Evolutionary conservation across 2,113 vertebrate species (phyloP), one percentile per base, ranked within the genome.

Genomic region (Albula glossodonta): DNA sequence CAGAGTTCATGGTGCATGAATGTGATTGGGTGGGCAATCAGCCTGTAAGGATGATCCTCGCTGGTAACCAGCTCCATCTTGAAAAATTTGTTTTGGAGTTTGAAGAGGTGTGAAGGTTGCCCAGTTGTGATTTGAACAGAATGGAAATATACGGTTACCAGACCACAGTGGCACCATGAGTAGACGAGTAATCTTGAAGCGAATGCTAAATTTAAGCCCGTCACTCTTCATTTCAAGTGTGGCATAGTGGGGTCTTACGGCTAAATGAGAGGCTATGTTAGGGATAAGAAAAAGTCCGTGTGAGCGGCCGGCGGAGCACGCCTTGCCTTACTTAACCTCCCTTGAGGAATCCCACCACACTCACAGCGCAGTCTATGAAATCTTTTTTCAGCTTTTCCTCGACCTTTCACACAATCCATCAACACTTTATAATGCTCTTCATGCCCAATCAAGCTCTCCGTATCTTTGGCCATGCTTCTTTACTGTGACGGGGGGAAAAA

Each of bases 381-480:
- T 51, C 60, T 83, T 10, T n/a, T 19, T 79, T 83, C 50, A 83
- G n/a, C 49, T 12, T 83, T 83, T 78, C 77, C 82, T 49, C 63
- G 79, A 41, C 56, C 82, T 52, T 49, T 48, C 52, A 86, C 50
- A 51, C 56, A 49, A 70, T 51, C 57, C 51, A 52, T 86, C 63
- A 86, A 53, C 11, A 79, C 17, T 41, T 82, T 86, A 86, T 70
- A 53, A 8, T 11, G 81, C 19, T 49, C 13, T 31, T 25, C 48
- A 17, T 10, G 51, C 80, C 15, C 50, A 12, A 8, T 81, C 50
- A 52, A 19, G 80, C 51, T 10, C 51, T 15, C 80, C 52, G 10
- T 51, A 12, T 81, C 12, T 81, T 49, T 83, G 81, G 81, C 52
- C 51, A 63, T 49, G 48, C 82, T 5, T 79, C 53, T 19, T 50